Conservation (phyloP, 1,140 invertebrate species). For the Sinonovacula constricta region DNA sequence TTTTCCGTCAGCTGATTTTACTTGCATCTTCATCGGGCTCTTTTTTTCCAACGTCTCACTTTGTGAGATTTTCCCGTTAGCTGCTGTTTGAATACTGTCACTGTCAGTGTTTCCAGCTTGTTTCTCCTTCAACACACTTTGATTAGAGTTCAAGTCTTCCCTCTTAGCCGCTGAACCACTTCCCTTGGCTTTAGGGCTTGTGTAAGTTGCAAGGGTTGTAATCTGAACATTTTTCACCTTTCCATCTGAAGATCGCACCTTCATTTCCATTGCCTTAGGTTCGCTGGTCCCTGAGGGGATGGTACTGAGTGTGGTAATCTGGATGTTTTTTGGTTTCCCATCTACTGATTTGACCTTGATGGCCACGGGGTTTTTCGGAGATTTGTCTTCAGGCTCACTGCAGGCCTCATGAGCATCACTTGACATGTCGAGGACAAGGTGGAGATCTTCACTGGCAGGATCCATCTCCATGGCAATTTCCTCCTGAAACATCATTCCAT, state of each 20-base stretch:
- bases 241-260: slow-evolving; percentile 34
- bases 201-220: slow-evolving; percentile 40
- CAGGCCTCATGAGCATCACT: slow-evolving; percentile 75
- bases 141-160: no score
- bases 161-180: neutral
- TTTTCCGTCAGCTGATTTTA: neutral
- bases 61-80: neutral
- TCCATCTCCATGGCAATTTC: slow-evolving; percentile 39
- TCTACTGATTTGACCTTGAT: slow-evolving; percentile 36
- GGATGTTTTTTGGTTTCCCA: slow-evolving; percentile 42
- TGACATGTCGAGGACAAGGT: slow-evolving; percentile 28
- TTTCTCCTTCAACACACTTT: slow-evolving; percentile 33
- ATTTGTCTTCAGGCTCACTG: slow-evolving; percentile 81
- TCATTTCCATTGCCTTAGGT: slow-evolving; percentile 6
- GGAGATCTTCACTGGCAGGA: slow-evolving; percentile 6
- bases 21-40: neutral
- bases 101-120: neutral
- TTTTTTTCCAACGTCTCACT: neutral
- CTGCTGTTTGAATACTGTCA: slow-evolving; percentile 11
- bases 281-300: neutral
- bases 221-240: slow-evolving; percentile 43
- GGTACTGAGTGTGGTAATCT: slow-evolving; percentile 44
- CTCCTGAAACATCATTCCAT: slow-evolving; percentile 2
- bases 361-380: neutral
- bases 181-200: slow-evolving; percentile 26